These are phyloP conservation scores for Leptopilina boulardi DNA, from an alignment of 1,140 invertebrate species.

Conservation along the genomic window DNA sequence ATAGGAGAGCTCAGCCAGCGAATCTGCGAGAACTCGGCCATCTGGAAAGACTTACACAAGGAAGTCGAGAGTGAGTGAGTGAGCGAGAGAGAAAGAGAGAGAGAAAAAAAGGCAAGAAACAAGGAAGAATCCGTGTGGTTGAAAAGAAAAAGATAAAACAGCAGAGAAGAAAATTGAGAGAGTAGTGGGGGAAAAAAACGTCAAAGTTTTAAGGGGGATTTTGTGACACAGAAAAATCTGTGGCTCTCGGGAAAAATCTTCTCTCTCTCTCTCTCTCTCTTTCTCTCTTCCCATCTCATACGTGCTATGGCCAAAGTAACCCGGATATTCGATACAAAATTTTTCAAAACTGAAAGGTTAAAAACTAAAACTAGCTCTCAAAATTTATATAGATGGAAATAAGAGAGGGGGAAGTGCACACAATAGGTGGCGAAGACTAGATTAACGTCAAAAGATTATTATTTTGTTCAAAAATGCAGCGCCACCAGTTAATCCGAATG, in stretches of 20 bases:
- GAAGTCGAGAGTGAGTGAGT: too few species aligned
- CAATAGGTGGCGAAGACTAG: conserved; percentile 38
- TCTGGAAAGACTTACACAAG: conserved; percentile 71
- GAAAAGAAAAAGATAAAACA: conserved; percentile 31
- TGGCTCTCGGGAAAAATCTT: conserved; percentile 36
- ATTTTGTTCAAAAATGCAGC: conserved; percentile 44
- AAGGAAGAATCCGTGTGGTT: conserved; percentile 26
- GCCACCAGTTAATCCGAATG: conserved; percentile 54
- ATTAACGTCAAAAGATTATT: conserved; percentile 53
- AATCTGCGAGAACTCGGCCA: conserved; percentile 48
- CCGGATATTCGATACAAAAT: conserved; percentile 58
- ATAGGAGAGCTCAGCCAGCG: conserved; percentile 32
- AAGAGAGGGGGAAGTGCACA: too few species aligned
- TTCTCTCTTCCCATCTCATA: conserved; percentile 46
- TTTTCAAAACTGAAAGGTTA: conserved; percentile 38
- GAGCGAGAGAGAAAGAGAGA: too few species aligned
- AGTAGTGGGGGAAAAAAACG: not conserved
- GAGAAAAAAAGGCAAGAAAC: conserved; percentile 41
- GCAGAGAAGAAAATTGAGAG: conserved; percentile 32
- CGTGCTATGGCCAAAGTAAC: conserved; percentile 51
- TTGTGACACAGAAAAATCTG: conserved; percentile 24
- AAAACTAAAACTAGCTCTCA: conserved; percentile 37
- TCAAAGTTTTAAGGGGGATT: conserved; percentile 18
- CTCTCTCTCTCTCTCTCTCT: conserved; percentile 15
- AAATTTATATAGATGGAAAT: too few species aligned